Percentiles rank a stretch among this genome's conserved stretches.
phyloP scores from a whole-genome alignment of 2,797 vertebrate species.

The Gymnoscopelus braueri region DNA sequence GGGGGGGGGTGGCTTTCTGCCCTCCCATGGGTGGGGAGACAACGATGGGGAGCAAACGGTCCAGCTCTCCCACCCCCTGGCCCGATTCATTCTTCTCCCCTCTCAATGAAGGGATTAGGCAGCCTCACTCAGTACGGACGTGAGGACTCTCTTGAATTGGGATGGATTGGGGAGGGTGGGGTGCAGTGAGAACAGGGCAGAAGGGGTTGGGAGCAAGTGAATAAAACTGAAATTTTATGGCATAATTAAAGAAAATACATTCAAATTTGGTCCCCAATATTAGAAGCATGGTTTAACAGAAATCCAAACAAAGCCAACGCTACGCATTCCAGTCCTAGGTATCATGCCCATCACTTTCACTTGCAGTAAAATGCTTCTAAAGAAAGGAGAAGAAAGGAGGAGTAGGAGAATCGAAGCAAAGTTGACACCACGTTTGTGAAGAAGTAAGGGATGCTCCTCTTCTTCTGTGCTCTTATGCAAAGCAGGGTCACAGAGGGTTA shows the following conservation, averaged over 20 bases:
- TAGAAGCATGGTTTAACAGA: conserved; percentile 24
- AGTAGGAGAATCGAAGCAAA: conserved; percentile 75
- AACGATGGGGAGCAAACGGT: conserved; percentile 69
- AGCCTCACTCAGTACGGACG: conserved; percentile 73
- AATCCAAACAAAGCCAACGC: conserved; percentile 20
- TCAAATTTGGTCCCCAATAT: conserved; percentile 46
- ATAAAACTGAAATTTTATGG: conserved; percentile 47
- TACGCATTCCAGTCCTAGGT: conserved; percentile 44
- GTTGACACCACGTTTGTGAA: conserved; percentile 78
- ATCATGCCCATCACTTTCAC: conserved; percentile 55
- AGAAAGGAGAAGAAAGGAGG: conserved; percentile 71
- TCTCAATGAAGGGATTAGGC: conserved; percentile 86
- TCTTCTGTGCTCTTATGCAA: conserved; percentile 85
- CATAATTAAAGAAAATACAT: conserved; percentile 45
- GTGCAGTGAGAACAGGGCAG: conserved; percentile 61
- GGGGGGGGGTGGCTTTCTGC: conserved; percentile 78
- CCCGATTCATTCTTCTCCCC: conserved; percentile 80
- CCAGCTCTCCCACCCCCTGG: conserved; percentile 68
- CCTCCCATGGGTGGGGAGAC: conserved; percentile 70
- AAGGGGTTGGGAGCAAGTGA: conserved; percentile 37
- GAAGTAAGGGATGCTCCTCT: conserved; percentile 80
- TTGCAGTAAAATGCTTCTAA: conserved; percentile 64
- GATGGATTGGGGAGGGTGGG: conserved; percentile 49
- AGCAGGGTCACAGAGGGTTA: conserved; percentile 83
- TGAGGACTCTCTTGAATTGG: conserved; percentile 71